Base-by-base conservation (phyloP, 2,888 invertebrate species). In the Drosophila mimica region DNA sequence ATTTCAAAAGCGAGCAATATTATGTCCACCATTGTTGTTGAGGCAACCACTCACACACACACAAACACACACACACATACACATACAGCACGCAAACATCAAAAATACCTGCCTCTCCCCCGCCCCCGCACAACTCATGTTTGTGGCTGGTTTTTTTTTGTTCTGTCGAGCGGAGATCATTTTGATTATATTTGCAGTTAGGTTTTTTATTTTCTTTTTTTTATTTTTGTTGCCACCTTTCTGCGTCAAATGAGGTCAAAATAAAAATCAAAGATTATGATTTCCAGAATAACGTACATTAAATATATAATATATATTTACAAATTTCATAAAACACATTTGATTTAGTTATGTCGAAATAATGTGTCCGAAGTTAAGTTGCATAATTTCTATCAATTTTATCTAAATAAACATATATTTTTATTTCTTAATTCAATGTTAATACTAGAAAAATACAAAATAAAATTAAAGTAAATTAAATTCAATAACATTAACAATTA, bases 1-100 rank as follows among this genome's bases (percentile, higher is more conserved):
- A 87, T 87, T 87, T 87, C 82, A 81, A 84, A 83, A 76, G 73
- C 84, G 70, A 79, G 70, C 72, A 81, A 81, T 74, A 70, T 71
- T 69, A 72, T 68, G 63, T 60, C 60, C 76, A 52, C 72, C 70
- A 74, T 84, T 84, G 76, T 84, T 87, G 64, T 54, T 87, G 71
- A 76, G 70, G 61, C 57, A 63, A 66, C 67, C 64, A 53, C 79
- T 17, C 17, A 25, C 20, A 43, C 40, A 34, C 49, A 25, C 43
- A 51, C 38, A 48, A 48, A n/a, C 36, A 83, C 66, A 40, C 77
- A 15, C 13, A 4, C 13, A 46, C 1, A 33, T 8, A 74, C 70
- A 72, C 69, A 53, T 20, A 58, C 48, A 33, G 17, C 38, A 38
- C 56, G 56, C 56, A 65, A 74, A 69, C 69, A 69, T 48, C n/a